These are phyloP conservation scores for Ctenomys sociabilis DNA, from an alignment of 2,113 vertebrate species.

Conservation along the genomic window DNA sequence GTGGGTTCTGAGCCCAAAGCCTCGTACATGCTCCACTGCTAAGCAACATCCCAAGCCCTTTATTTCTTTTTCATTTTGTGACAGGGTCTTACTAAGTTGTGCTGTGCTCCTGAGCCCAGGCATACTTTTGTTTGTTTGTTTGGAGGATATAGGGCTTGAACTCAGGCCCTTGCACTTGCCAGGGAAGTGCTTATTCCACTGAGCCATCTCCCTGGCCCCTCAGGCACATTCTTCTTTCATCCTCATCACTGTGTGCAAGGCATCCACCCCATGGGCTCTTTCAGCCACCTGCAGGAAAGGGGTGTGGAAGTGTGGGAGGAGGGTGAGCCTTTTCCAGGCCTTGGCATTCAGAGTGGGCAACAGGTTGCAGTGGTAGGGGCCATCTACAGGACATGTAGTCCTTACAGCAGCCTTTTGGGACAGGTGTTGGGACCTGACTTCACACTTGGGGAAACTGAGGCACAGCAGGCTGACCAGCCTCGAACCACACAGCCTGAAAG, in stretches of 20 bases:
- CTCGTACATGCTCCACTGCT: neutral
- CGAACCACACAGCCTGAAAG: neutral
- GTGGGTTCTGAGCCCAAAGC: neutral
- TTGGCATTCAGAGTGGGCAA: too few species aligned
- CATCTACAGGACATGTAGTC: accelerated
- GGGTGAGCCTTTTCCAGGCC: accelerated
- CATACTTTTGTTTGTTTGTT: too few species aligned
- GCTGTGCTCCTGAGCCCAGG: neutral
- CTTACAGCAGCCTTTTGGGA: neutral
- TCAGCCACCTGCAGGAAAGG: neutral
- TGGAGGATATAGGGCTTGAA: too few species aligned
- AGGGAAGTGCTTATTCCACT: too few species aligned
- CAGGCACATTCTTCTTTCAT: too few species aligned
- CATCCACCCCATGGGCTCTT: accelerated
- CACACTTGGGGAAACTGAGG: neutral
- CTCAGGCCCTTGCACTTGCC: too few species aligned
- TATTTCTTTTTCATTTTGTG: neutral
- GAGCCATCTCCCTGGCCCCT: too few species aligned
- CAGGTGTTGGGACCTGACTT: neutral
- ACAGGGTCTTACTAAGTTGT: neutral
- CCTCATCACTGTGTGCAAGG: neutral
- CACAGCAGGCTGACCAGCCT: neutral
- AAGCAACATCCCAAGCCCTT: neutral
- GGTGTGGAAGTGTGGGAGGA: neutral
- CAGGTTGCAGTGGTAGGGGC: accelerated